Conservation (phyloP, 2,113 vertebrate genomes). For the Cervus canadensis region DNA sequence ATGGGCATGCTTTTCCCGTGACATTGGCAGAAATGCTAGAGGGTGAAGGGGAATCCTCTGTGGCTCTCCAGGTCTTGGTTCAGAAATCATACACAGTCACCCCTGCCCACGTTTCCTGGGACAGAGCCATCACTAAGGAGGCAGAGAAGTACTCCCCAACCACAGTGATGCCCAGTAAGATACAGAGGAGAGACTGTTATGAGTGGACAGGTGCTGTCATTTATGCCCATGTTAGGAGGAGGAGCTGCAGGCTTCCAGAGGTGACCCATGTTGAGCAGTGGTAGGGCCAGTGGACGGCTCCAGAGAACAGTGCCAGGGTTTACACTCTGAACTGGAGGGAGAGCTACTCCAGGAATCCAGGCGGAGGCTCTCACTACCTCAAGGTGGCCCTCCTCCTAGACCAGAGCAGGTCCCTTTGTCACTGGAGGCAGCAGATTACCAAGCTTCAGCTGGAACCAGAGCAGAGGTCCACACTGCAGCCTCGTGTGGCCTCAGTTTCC, state of each 20-base stretch:
- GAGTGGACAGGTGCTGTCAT: neutral
- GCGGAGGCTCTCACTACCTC: neutral
- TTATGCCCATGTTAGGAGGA: neutral
- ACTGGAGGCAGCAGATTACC: neutral
- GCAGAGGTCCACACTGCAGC: neutral
- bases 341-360: neutral
- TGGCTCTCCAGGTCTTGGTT: no score
- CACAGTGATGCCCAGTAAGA: neutral
- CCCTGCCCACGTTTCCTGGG: neutral
- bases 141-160: neutral
- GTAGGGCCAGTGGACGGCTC: neutral
- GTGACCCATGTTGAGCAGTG: neutral
- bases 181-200: fast-evolving
- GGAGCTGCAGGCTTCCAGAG: neutral
- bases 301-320: neutral
- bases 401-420: neutral
- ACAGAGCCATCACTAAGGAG: neutral
- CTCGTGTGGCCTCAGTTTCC: neutral
- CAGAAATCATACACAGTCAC: neutral
- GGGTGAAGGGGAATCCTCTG: no score
- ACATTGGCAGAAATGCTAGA: fast-evolving
- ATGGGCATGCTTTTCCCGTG: fast-evolving
- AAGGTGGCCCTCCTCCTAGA: neutral
- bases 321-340: neutral
- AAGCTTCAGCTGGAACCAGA: neutral